Base-by-base conservation (phyloP, 92 coral and sea anemone genomes). In the Phenganax stokvisi region DNA sequence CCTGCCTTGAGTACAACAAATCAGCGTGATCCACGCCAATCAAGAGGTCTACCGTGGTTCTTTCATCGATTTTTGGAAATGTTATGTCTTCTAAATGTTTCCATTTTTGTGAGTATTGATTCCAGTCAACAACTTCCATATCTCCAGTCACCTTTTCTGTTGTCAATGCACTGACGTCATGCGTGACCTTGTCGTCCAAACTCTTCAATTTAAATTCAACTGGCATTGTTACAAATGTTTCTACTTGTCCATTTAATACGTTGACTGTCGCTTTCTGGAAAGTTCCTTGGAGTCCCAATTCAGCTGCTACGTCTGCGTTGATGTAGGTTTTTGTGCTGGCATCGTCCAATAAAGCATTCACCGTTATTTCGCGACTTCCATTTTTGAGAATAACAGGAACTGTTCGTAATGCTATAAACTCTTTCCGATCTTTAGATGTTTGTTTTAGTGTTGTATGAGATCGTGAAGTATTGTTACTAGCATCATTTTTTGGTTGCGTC, bases 201-300 rank as follows among this genome's bases (percentile, higher is more conserved):
- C 89, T 88, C 74, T 88, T 85, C 15, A 83, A 30, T 66, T 65
- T 88, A 58, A 82, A 44, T 59, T 77, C 81, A 47, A 83, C 85
- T 12, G 91, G 87, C 83, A 83, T 84, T 56, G 91, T 89, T 68
- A 72, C 85, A 80, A 86, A 89, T 3, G 84, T 83, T 54, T 80
- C 87, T 29, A 83, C 89, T 52, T 80, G 83, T 15, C 88, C 89
- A 83, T 89, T 20, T 89, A n/a, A 89, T 3, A 59, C 15, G 16
- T 12, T 59, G 20, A 20, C 15, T 20, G 15, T 59, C 25, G 25
- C 16, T 20, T 1, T 59, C 25, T 20, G 15, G 65, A 59, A 59
- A 20, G 25, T 59, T 37, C 47, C 65, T 20, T 59, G 65, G 3
- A 59, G 65, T 59, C 65, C 65, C 65, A 84, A 53, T 12, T 84